phyloP scores from a whole-genome alignment of 2,888 invertebrate species.

The Coenonympha glycerion region DNA sequence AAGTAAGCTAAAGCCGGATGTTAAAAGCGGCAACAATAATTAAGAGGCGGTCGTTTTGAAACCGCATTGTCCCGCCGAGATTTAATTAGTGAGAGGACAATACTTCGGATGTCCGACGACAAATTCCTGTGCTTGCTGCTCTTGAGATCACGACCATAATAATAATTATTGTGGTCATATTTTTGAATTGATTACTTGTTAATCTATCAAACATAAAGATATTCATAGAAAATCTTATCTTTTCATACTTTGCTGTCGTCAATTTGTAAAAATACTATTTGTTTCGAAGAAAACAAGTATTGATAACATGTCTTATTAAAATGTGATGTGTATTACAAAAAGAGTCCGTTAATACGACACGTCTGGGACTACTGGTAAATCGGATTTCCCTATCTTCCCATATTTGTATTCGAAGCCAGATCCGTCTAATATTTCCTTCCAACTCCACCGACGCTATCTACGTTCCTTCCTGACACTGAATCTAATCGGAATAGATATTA shows the following conservation, averaged over 20 bases:
- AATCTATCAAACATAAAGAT: too few species aligned
- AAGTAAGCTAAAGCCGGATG: slow-evolving; percentile 61
- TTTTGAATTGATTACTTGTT: too few species aligned
- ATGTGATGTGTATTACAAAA: slow-evolving; percentile 62
- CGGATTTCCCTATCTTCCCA: slow-evolving; percentile 73
- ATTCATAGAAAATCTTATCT: too few species aligned
- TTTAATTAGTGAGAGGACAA: slow-evolving; percentile 73
- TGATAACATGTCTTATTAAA: slow-evolving; percentile 43
- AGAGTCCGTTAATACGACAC: slow-evolving; percentile 69
- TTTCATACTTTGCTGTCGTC: too few species aligned
- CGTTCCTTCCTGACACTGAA: slow-evolving; percentile 75
- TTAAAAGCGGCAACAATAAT: slow-evolving; percentile 73
- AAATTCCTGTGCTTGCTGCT: slow-evolving; percentile 6
- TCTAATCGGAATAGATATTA: slow-evolving; percentile 77
- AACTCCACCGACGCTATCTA: slow-evolving; percentile 68
- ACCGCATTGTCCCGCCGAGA: slow-evolving; percentile 68
- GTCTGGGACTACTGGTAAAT: slow-evolving; percentile 69
- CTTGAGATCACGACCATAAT: not conserved
- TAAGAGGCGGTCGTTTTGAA: slow-evolving; percentile 72
- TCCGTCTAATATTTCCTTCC: slow-evolving; percentile 74
- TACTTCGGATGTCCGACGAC: slow-evolving; percentile 32
- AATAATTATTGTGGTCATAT: not conserved
- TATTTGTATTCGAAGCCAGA: slow-evolving; percentile 74
- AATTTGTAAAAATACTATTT: slow-evolving; percentile 1
- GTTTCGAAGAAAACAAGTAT: not conserved